A percentile compares a stretch with the other conserved stretches of the same genome.
These are phyloP conservation scores for Drosophila crucigera DNA, from an alignment of 2,888 invertebrate species.

Conservation along the genomic window DNA sequence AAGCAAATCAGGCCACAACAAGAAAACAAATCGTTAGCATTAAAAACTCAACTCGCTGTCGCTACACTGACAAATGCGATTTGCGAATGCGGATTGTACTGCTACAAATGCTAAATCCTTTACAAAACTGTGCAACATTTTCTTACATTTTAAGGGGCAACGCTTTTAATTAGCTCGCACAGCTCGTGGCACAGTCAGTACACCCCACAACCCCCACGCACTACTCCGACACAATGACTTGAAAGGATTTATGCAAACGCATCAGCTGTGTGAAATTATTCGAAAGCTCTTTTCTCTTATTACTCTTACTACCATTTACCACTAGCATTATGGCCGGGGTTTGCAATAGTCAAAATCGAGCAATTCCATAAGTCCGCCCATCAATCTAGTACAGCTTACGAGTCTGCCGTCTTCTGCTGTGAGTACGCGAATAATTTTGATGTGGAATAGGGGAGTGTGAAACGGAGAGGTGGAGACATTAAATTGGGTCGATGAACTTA, in stretches of 20 bases:
- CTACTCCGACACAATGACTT: background rate
- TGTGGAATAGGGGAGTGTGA: background rate
- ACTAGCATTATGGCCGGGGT: slow-evolving; percentile 48
- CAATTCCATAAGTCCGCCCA: slow-evolving; percentile 36
- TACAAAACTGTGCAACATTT: slow-evolving; percentile 63
- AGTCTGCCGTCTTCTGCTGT: background rate
- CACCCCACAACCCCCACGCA: background rate
- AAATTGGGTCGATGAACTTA: background rate
- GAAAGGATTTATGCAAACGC: slow-evolving; percentile 67
- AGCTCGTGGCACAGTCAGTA: slow-evolving; percentile 18
- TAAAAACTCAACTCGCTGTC: slow-evolving; percentile 47
- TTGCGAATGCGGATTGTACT: slow-evolving; percentile 20
- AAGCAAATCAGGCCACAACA: slow-evolving; percentile 52
- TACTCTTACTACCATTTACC: slow-evolving; percentile 35
- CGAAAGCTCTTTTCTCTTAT: slow-evolving; percentile 29
- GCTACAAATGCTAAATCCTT: slow-evolving; percentile 43
- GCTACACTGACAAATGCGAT: slow-evolving; percentile 11
- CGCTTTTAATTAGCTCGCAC: slow-evolving; percentile 63
- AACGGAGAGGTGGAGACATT: background rate
- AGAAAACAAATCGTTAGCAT: slow-evolving; percentile 64
- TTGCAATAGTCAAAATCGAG: slow-evolving; percentile 56
- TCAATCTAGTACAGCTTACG: slow-evolving; percentile 51
- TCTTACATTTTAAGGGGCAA: slow-evolving; percentile 68
- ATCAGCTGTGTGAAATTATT: slow-evolving; percentile 67
- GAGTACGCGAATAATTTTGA: background rate